phyloP scores from a whole-genome alignment of 1,140 invertebrate genomes.

The Ips typographus region DNA sequence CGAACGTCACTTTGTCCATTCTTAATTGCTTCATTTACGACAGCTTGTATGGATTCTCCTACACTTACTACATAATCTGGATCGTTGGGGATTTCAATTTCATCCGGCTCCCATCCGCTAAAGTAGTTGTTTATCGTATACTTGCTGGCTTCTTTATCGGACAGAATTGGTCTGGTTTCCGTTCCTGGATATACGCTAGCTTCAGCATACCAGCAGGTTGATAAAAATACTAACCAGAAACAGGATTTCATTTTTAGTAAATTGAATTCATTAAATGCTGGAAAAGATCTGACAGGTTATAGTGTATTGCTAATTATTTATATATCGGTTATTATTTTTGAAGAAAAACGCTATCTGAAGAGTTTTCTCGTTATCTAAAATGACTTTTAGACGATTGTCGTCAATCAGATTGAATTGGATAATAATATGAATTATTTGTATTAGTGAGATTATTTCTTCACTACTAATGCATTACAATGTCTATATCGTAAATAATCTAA shows the following conservation, averaged over 20 bases:
- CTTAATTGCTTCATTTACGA: conserved; percentile 7
- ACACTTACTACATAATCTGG: conserved; percentile 11
- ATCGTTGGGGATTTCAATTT: conserved; percentile 6
- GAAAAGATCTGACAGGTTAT: neutral
- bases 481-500: too few species aligned
- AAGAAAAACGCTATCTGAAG: too few species aligned
- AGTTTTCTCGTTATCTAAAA: too few species aligned
- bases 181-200: conserved; percentile 2
- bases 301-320: too few species aligned
- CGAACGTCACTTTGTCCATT: neutral
- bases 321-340: too few species aligned
- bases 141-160: neutral
- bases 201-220: neutral
- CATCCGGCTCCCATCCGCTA: conserved; percentile 2
- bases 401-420: too few species aligned
- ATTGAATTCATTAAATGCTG: neutral
- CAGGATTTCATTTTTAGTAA: neutral
- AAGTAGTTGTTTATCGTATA: conserved; percentile 9
- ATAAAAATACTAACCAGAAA: neutral
- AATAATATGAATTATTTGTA: too few species aligned
- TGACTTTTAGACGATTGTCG: too few species aligned
- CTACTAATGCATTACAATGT: too few species aligned
- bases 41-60: conserved; percentile 17
- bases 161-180: neutral
- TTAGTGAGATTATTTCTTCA: too few species aligned